Evolutionary conservation across 2,888 invertebrate species (phyloP), one percentile per base, ranked within the genome.

Genomic region (Ecliptopera silaceata): DNA sequence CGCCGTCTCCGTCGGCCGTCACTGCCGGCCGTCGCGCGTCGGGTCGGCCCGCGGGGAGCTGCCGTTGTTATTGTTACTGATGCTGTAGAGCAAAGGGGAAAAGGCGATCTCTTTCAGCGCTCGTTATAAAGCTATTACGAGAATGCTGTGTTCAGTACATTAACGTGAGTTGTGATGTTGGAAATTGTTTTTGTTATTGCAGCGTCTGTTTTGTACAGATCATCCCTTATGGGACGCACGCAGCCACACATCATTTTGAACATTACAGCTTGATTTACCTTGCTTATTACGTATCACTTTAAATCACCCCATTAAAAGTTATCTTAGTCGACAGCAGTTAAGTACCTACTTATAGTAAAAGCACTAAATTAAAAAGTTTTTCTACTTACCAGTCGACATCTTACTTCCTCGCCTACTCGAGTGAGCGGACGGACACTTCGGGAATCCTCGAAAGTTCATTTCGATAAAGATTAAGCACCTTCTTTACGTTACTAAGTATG

Each of bases 111-210:
- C 55, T 39, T 51, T 55, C 47, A 48, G 42, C 36, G 51, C 36
- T 34, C 48, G 56, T 49, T 47, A 60, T 46, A 52, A 46, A 48
- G 59, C 54, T 47, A 57, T 63, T 51, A 56, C 11, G 36, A 36
- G 43, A 48, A 42, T 20, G 29, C 42, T 42, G 29, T 38, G 29
- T 29, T 18, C 38, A 44, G 38, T 47, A 29, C 13, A 45, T 31
- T 38, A 20, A 26, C 8, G 15, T 20, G 44, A 51, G 36, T 45
- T 36, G 46, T 51, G 26, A 18, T 32, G 15, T 50, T 50, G 46
- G 41, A 13, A 32, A 42, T 51, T 46, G 41, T 51, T 51, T 46
- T 42, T 36, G 43, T 22, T 44, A 39, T 44, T 38, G 32, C 22
- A 22, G 20, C 18, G 15, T 41, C 39, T n/a, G 20, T 22, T 45